phyloP scores from a whole-genome alignment of 2,888 invertebrate genomes.

The Mylabris sibirica region DNA sequence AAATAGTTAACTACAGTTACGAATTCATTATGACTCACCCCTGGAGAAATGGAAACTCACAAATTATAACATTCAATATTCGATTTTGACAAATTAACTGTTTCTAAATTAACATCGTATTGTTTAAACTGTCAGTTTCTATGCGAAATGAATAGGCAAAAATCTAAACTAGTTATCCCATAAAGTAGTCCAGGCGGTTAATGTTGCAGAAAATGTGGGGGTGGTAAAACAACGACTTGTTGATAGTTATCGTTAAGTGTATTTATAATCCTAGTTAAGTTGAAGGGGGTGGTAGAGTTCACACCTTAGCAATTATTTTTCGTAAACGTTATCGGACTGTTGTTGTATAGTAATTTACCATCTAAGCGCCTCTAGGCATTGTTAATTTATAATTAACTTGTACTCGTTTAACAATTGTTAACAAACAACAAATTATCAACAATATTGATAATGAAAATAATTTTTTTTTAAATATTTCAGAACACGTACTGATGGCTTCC shows the following conservation, averaged over 20 bases:
- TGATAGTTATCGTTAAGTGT: slow-evolving; percentile 25
- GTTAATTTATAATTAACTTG: slow-evolving; percentile 9
- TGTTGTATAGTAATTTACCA: background rate
- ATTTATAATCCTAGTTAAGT: slow-evolving; percentile 26
- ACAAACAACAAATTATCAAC: background rate
- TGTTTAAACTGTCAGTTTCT: background rate
- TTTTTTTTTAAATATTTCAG: slow-evolving; percentile 42
- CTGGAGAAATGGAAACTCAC: background rate
- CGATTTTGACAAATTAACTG: background rate
- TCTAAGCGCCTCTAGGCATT: background rate
- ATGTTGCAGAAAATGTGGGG: slow-evolving; percentile 28
- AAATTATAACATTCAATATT: background rate
- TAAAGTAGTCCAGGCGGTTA: slow-evolving; percentile 14
- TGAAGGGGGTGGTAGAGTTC: slow-evolving; percentile 20
- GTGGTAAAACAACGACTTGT: slow-evolving; percentile 24
- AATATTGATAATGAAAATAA: background rate
- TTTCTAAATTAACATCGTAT: background rate
- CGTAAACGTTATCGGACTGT: background rate
- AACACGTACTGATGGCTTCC: slow-evolving; percentile 53
- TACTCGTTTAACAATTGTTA: background rate
- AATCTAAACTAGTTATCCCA: slow-evolving; percentile 4
- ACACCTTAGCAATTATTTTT: slow-evolving; percentile 18
- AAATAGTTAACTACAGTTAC: background rate
- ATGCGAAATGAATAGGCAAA: background rate
- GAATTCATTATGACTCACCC: background rate